These are phyloP conservation scores for Eleutherodactylus coqui DNA, from an alignment of 2,797 vertebrate genomes.

Conservation along the genomic window DNA sequence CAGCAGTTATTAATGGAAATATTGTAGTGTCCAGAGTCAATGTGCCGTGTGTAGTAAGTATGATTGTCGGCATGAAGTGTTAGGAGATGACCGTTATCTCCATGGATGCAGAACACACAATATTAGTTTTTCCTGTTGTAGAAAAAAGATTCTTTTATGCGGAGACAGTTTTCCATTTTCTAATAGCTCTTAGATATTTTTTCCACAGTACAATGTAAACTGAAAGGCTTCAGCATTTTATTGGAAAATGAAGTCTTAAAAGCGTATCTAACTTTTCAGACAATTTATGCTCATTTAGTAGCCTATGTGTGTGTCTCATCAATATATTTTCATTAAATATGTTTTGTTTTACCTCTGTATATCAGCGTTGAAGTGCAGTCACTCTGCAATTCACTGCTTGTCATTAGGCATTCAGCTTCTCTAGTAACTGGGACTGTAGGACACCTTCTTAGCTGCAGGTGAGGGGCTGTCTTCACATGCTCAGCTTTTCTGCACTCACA, in stretches of 20 bases:
- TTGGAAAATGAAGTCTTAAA: background rate
- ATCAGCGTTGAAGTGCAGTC: too few relatives aligned
- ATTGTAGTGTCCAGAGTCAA: background rate
- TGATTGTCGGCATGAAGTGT: constrained; percentile 42
- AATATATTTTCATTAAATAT: too few relatives aligned
- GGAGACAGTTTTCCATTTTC: constrained; percentile 1
- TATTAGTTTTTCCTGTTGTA: constrained; percentile 13
- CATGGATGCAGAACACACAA: constrained; percentile 9
- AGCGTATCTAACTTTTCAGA: too few relatives aligned
- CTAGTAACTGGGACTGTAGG: too few relatives aligned
- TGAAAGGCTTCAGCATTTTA: background rate
- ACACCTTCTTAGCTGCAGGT: too few relatives aligned
- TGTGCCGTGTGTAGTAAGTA: background rate
- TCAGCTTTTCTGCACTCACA: too few relatives aligned
- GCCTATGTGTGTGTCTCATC: too few relatives aligned
- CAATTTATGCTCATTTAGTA: too few relatives aligned
- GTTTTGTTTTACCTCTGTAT: too few relatives aligned
- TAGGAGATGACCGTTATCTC: constrained; percentile 29
- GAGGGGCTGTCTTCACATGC: too few relatives aligned
- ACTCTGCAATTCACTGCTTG: too few relatives aligned
- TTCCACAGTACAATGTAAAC: background rate
- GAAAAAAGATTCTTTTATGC: background rate
- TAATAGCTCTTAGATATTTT: constrained; percentile 12
- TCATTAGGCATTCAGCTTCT: too few relatives aligned
- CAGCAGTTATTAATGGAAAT: constrained; percentile 26